Evolutionary conservation across 2,113 vertebrate genomes (phyloP), one percentile per base, ranked within the genome.

Genomic region (Tragelaphus scriptus): DNA sequence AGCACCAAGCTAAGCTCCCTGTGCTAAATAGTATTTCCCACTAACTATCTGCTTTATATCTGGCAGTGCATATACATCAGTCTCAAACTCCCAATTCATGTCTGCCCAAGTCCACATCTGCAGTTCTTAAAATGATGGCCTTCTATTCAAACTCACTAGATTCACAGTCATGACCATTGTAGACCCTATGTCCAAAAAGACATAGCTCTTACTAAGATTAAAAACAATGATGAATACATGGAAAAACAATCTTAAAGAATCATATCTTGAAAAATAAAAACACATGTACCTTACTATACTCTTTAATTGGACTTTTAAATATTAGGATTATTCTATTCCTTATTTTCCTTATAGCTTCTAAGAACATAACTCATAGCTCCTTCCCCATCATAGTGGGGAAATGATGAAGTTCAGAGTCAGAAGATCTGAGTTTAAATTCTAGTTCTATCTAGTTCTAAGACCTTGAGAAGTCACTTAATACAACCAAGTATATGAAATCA

Each of bases 201-300:
- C 1, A 49, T 59, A 95, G 61, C 17, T 56, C 40, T 59, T 91
- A n/a, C 32, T 82, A 96, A 90, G 11, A 86, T 40, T 80, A 90
- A 87, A 8, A 94, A 3, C 23, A 77, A 80, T 55, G 61, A 84
- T 61, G 55, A 95, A 56, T 88, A 91, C 61, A n/a, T 51, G 88
- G 47, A 91, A 97, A 92, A 96, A 16, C 10, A 84, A 77, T n/a
- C 40, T 59, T 84, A 56, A 7, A 63, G 16, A 95, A 92, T 86
- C 59, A 30, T 0, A 36, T 71, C 84, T 71, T 75, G n/a, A 92
- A 97, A 95, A 96, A 63, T 49, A 61, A 95, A 90, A 95, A 77
- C n/a, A 75, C 26, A 56, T 51, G 0, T 55, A 82, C 30, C 4
- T 26, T 71, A 28, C 30, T 77, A 23, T 44, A 49, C 49, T 81